Evolutionary conservation across 64 coral and sea anemone genomes (phyloP), one percentile per base, ranked within the genome.

Genomic region (Catalaphyllia jardinei): DNA sequence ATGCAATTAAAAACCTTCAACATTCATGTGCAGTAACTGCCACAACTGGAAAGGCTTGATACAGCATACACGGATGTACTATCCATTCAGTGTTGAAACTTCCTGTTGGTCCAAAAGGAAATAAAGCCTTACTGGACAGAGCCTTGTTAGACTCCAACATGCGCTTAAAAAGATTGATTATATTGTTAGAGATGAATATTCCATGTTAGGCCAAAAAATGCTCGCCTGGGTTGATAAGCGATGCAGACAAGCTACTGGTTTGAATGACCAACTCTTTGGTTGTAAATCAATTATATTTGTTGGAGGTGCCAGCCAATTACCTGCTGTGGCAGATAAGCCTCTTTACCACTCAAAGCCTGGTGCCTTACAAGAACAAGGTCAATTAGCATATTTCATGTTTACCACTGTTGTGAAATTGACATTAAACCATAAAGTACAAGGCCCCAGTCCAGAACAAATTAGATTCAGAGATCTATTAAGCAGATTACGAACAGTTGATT

Each of bases 171-270:
- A 86, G 49, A 51, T 75, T 16, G 38, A 31, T 50, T 87, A 73
- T 60, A 87, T 73, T 52, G 25, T 87, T 29, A 87, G 75, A 31
- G 86, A 87, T 87, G 86, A 87, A 74, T 87, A 87, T 49, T 87
- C 86, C 24, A 87, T 87, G 86, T 24, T 86, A 33, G 82, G 82
- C 62, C 82, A 86, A 69, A 71, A 49, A 39, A 71, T 38, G 19
- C 24, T 87, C 51, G 81, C 64, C 55, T 87, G 86, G 86, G n/a
- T n/a, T n/a, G n/a, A n/a, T 31, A 87, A 75, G 54, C 61, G 31
- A 0, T 86, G 82, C 60, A 71, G 62, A 38, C 82, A 86, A 71
- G 82, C 62, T 64, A 86, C 31, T 73, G 86, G 17, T 60, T 55
- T 49, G n/a, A 42, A 22, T 75, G 67, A 87, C 52, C 22, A 87